phyloP scores from a whole-genome alignment of 1,140 invertebrate species.

The Archivesica marissinica region DNA sequence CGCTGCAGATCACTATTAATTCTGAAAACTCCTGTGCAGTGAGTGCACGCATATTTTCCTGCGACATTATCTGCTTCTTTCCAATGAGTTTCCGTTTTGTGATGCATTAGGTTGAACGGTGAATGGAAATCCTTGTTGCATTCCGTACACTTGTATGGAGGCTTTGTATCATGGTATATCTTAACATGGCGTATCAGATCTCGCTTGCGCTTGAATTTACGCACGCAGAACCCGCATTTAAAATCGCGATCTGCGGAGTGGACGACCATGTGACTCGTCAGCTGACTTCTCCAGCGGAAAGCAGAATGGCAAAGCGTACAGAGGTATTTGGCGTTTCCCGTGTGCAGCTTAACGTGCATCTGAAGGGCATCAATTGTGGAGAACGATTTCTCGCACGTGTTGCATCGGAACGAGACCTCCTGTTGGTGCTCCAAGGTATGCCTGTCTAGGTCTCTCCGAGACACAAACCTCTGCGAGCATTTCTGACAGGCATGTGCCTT shows the following conservation, averaged over 20 bases:
- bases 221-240: conserved; percentile 33
- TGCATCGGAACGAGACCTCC: conserved; percentile 50
- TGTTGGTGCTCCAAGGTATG: conserved; percentile 43
- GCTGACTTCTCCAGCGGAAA: conserved; percentile 55
- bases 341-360: conserved; percentile 53
- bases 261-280: conserved; percentile 54
- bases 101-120: conserved; percentile 24
- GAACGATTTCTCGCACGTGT: conserved; percentile 56
- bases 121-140: conserved; percentile 58
- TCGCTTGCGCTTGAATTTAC: conserved; percentile 50
- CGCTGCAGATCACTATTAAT: conserved; percentile 17
- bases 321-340: conserved; percentile 34
- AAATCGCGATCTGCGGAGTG: conserved; percentile 54
- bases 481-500: conserved; percentile 55
- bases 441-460: conserved; percentile 47
- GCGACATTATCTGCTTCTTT: background rate
- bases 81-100: conserved; percentile 55
- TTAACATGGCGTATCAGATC: conserved; percentile 52
- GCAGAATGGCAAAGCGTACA: conserved; percentile 20
- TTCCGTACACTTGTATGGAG: conserved; percentile 55
- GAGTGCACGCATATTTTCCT: conserved; percentile 4
- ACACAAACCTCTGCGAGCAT: conserved; percentile 42
- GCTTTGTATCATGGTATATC: conserved; percentile 59
- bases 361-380: conserved; percentile 45
- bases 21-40: conserved; percentile 48